phyloP scores from a whole-genome alignment of 2,888 invertebrate species.

The Pilophorus perplexus region DNA sequence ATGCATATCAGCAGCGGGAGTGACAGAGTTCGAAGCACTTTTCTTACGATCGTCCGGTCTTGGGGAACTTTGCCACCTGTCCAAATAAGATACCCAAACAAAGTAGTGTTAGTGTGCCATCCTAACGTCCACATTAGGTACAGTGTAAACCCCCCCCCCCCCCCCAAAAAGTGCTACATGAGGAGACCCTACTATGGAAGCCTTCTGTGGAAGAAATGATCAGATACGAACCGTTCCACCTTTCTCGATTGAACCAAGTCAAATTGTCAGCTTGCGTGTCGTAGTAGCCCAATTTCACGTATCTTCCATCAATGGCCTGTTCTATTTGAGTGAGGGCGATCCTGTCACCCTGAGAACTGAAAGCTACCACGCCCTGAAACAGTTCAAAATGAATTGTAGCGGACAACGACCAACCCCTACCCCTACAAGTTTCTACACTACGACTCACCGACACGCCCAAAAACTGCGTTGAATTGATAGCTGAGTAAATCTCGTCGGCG shows the following conservation, averaged over 20 bases:
- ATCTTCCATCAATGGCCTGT: slow-evolving; percentile 91
- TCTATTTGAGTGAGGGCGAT: slow-evolving; percentile 98
- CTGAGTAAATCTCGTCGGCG: slow-evolving; percentile 92
- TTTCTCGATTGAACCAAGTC: slow-evolving; percentile 87
- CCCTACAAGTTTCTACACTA: background rate
- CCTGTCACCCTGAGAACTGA: slow-evolving; percentile 96
- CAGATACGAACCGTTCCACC: slow-evolving; percentile 78
- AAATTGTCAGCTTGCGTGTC: slow-evolving; percentile 94
- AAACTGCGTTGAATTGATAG: slow-evolving; percentile 98
- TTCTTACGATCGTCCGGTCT: slow-evolving; percentile 86
- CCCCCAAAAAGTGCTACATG: too few species aligned
- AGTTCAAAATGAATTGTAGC: slow-evolving; percentile 3
- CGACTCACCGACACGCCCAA: slow-evolving; percentile 91
- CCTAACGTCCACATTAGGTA: too few species aligned
- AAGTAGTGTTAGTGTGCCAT: too few species aligned
- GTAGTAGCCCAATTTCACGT: slow-evolving; percentile 91
- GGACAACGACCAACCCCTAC: background rate
- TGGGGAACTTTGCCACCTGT: slow-evolving; percentile 86
- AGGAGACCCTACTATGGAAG: too few species aligned
- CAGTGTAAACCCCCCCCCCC: too few species aligned
- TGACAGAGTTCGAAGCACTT: slow-evolving; percentile 81
- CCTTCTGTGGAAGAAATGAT: too few species aligned
- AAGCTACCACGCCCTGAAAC: slow-evolving; percentile 89
- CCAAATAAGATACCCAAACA: background rate
- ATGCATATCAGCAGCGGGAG: slow-evolving; percentile 89